Base-by-base conservation (phyloP, 2,888 invertebrate species). In the Acrobeloides nanus region DNA sequence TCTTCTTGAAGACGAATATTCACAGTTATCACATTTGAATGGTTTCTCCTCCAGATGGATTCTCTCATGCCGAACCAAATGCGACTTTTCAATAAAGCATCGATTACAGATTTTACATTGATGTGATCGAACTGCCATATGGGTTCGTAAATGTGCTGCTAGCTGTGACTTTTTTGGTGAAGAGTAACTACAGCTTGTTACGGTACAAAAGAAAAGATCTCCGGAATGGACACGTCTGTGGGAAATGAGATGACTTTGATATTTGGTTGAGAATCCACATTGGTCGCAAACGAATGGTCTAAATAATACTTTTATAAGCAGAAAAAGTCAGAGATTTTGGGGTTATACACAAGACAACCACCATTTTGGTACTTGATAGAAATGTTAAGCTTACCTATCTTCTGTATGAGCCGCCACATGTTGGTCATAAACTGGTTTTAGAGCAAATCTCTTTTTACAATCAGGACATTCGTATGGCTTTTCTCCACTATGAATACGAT, bases 181-280 rank as follows among this genome's bases (percentile, higher is more conserved):
- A 5, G 79, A 79, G 68, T 82, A 83, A 55, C 77, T 78, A 73
- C 83, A 83, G 53, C 80, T 79, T 1, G 80, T 78, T 69, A 48
- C 50, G 39, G 81, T 80, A 69, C 83, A 83, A 32, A 78, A 76
- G 71, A 80, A 81, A n/a, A 82, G 79, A 62, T 82, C 81, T 38
- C 81, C 82, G 59, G 81, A 79, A 72, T 83, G 83, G 48, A 82
- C 81, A 45, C 82, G 75, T 61, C 81, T 81, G 70, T 83, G 83
- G 12, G 81, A 78, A 37, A 81, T 80, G 66, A 83, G 78, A 68
- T 83, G 82, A 58, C 82, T 82, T 37, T 56, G 78, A 67, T 81
- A 82, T 68, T 82, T 82, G 29, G 83, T 82, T 51, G 81, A 79
- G 70, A 83, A 84, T 7, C 82, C 81, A 74, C 83, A 84, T n/a